Percentiles rank a stretch among this genome's conserved stretches.
Evolutionary conservation across 2,113 vertebrate species (phyloP).

Genomic region (Rhynchomys soricoides): DNA sequence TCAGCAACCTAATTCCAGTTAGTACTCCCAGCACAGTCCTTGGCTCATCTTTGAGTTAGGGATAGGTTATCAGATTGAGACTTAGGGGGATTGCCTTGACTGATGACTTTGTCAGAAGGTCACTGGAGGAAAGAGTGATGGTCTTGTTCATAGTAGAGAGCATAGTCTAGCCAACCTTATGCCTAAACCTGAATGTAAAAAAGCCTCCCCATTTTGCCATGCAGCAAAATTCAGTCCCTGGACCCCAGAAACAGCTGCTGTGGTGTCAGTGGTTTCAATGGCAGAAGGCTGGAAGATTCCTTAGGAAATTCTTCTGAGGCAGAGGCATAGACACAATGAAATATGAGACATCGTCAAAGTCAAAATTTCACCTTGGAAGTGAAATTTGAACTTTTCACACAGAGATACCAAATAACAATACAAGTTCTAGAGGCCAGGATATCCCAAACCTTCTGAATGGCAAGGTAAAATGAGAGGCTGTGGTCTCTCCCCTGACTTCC

Average conservation of each 20-base stretch:
- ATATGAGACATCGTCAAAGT: neutral
- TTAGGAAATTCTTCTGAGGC: neutral
- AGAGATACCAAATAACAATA: neutral
- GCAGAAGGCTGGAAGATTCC: neutral
- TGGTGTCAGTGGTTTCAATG: neutral
- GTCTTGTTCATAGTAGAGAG: neutral
- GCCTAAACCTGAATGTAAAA: neutral
- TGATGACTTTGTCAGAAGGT: neutral
- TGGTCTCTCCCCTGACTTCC: neutral
- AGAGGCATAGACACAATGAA: neutral
- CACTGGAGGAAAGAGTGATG: neutral
- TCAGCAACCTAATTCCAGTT: neutral
- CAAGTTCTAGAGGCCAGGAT: neutral
- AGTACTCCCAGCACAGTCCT: neutral
- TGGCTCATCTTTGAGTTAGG: neutral
- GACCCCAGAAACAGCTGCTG: neutral
- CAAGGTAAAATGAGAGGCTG: neutral
- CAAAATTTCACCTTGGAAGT: conserved; percentile 11
- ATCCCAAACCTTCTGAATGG: neutral
- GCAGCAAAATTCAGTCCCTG: neutral
- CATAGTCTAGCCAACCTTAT: neutral
- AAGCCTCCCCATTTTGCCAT: neutral
- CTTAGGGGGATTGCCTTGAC: neutral
- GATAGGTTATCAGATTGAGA: neutral
- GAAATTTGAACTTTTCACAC: neutral